phyloP scores from a whole-genome alignment of 2,797 vertebrate species.

The Lutjanus campechanus region DNA sequence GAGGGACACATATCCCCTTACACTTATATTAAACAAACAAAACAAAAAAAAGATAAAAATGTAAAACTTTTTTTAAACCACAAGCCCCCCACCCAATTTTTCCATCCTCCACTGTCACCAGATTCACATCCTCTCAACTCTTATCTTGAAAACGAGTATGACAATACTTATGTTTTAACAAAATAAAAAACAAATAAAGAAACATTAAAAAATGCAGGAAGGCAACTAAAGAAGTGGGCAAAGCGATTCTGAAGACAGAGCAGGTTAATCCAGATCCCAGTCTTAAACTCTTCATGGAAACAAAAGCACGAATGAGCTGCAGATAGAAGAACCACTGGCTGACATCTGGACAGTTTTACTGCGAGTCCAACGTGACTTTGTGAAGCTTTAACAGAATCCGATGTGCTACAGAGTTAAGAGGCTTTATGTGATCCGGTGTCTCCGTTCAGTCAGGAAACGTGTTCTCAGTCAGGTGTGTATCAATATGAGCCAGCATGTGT shows the following conservation, averaged over 20 bases:
- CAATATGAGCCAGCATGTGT: conserved; percentile 24
- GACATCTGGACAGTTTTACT: conserved; percentile 25
- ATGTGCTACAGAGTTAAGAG: conserved; percentile 50
- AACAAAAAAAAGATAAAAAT: conserved; percentile 77
- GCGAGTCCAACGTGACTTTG: conserved; percentile 19
- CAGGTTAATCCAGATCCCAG: conserved; percentile 25
- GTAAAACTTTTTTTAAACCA: conserved; percentile 75
- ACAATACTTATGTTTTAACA: conserved; percentile 76
- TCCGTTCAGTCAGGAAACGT: conserved; percentile 45
- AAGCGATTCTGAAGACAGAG: conserved; percentile 54
- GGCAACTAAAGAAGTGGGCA: conserved; percentile 77
- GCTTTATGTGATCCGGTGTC: conserved; percentile 32
- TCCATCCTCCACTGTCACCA: conserved; percentile 57
- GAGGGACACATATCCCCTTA: conserved; percentile 57
- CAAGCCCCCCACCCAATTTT: conserved; percentile 42
- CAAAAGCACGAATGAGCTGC: conserved; percentile 48
- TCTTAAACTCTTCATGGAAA: conserved; percentile 35
- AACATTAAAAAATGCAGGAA: conserved; percentile 70
- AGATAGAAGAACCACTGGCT: conserved; percentile 28
- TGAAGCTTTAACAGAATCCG: conserved; percentile 35
- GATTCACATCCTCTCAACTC: conserved; percentile 60
- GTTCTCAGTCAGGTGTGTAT: conserved; percentile 28
- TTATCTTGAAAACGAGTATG: conserved; percentile 64
- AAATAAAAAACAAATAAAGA: conserved; percentile 57
- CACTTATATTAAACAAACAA: conserved; percentile 50